A percentile compares a stretch with the other conserved stretches of the same genome.
Conservation (phyloP, 2,797 vertebrate genomes). For the Paguma larvata region DNA sequence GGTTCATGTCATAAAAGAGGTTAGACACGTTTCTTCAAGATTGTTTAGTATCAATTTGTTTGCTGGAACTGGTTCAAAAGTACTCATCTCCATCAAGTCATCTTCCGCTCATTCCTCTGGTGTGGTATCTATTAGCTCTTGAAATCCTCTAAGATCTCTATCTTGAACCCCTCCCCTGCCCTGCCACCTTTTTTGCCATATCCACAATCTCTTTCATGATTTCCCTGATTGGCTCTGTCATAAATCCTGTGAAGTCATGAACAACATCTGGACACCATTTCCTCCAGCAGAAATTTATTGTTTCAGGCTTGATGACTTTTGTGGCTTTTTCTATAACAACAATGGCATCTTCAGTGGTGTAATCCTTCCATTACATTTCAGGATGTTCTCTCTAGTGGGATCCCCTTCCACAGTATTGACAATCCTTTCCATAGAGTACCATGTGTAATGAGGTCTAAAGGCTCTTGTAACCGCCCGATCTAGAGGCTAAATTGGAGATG, state of each 20-base stretch:
- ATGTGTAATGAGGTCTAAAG: background rate
- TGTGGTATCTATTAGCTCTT: background rate
- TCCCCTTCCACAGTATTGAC: background rate
- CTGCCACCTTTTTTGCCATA: background rate
- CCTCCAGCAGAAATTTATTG: background rate
- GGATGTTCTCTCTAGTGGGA: background rate
- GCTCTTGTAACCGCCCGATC: no score
- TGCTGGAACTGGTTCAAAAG: background rate
- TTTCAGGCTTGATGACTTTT: background rate
- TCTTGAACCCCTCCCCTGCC: background rate
- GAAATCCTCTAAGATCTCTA: background rate
- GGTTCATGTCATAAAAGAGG: background rate
- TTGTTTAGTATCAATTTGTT: background rate
- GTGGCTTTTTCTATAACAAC: background rate
- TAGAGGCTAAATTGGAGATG: background rate
- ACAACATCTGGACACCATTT: background rate
- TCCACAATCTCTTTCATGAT: background rate
- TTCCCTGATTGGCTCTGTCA: background rate
- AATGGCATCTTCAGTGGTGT: background rate
- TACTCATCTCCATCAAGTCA: background rate
- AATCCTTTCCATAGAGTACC: background rate
- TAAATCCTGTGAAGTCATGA: background rate
- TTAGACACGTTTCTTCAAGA: background rate
- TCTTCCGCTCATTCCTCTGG: background rate
- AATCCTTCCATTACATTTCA: background rate